Conservation (phyloP, 2,113 vertebrate species). For the Lanius ludovicianus region DNA sequence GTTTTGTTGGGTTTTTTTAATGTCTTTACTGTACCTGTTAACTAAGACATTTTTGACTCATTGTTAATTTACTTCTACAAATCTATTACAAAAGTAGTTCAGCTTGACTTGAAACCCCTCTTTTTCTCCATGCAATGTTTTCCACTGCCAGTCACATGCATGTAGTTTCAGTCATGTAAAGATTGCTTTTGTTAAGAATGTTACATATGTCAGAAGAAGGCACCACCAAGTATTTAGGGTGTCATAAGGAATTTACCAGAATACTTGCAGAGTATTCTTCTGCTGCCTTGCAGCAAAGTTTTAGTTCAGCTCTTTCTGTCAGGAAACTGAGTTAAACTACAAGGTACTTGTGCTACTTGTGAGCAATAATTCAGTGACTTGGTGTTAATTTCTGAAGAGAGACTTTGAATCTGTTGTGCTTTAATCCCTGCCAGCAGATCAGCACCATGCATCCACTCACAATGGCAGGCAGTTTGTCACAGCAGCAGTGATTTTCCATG, state of each 20-base stretch:
- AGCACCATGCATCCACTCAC: background rate
- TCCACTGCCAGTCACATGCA: background rate
- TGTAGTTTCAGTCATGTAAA: background rate
- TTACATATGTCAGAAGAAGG: background rate
- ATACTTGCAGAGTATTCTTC: background rate
- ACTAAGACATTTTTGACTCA: background rate
- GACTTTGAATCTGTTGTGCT: background rate
- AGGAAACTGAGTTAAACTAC: background rate
- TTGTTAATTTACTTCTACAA: background rate
- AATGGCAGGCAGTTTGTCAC: background rate
- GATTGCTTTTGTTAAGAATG: background rate
- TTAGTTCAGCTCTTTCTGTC: background rate
- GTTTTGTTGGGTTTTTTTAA: background rate
- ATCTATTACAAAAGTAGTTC: background rate
- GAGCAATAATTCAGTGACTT: background rate
- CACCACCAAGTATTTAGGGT: background rate
- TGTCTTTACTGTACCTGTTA: background rate
- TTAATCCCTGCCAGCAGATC: background rate
- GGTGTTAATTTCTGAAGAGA: background rate
- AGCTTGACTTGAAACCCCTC: background rate
- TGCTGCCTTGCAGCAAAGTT: background rate
- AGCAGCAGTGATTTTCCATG: background rate
- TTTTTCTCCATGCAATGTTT: background rate
- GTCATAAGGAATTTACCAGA: background rate
- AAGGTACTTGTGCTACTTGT: background rate